Conservation (phyloP, 2,797 vertebrate genomes). For the Cirrhinus mrigala region DNA sequence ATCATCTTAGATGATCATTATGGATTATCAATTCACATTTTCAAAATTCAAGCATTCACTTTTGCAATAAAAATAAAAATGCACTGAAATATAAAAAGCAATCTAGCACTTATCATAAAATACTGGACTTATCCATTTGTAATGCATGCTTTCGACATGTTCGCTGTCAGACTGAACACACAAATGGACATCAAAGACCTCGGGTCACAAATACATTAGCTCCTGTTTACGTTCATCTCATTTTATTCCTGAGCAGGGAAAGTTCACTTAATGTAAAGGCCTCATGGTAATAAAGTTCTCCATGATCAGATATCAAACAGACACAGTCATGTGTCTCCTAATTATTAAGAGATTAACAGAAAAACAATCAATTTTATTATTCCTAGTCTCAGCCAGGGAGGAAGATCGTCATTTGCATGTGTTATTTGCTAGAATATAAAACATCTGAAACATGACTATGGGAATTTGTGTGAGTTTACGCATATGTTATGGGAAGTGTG, state of each 20-base stretch:
- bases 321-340: neutral
- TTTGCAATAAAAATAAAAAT: neutral
- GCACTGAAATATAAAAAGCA: constrained; percentile 6
- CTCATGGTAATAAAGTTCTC: neutral
- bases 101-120: constrained; percentile 6
- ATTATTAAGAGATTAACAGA: neutral
- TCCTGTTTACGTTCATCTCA: neutral
- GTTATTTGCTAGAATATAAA: neutral
- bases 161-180: constrained; percentile 6
- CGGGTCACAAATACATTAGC: constrained; percentile 4
- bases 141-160: neutral
- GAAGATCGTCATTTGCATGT: neutral
- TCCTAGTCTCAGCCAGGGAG: neutral
- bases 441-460: neutral
- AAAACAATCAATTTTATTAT: neutral
- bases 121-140: constrained; percentile 3
- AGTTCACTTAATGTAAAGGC: neutral
- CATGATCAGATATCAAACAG: neutral
- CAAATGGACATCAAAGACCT: neutral
- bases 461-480: neutral
- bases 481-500: neutral
- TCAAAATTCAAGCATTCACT: neutral
- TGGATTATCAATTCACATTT: constrained; percentile 8
- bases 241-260: constrained; percentile 17
- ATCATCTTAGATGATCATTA: neutral